Base-by-base conservation (phyloP, 2,113 vertebrate genomes). In the Aleadryas rufinucha region DNA sequence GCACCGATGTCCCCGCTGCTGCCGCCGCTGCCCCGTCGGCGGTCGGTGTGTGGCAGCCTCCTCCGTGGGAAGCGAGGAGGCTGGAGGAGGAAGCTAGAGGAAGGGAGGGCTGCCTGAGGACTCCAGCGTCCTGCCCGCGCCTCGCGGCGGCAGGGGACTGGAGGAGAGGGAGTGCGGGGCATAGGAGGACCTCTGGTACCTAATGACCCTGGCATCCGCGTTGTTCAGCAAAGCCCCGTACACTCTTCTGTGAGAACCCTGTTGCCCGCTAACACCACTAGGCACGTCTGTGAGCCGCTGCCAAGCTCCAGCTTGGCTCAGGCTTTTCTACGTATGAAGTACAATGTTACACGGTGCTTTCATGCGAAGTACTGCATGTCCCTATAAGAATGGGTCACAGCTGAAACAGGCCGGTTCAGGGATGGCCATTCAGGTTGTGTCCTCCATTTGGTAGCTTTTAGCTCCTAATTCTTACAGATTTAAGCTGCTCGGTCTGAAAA, bases 251-350 rank as follows among this genome's bases (percentile, higher is more conserved):
- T 9, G 2, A 1, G 2, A 9, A 2, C 11, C 18, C 50, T 9
- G 1, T 6, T 72, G 49, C 16, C 17, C 2, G 0, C 44, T 10
- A 1, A 2, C 35, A 2, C 4, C 21, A 0, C 13, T 4, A 18
- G n/a, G 2, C 19, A 0, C 7, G 1, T 16, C 7, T 16, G 37
- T 4, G 39, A 35, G 27, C 20, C 3, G 0, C 64, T 11, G 47
- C 4, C 30, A 2, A 4, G 26, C n/a, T 39, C 16, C 16, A 3
- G 28, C 17, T 11, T 9, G 35, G 20, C 16, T 16, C 27, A 13
- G 16, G 33, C 16, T 41, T 56, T 26, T 24, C 33, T 13, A 0
- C 1, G 0, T 2, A 8, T 3, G 24, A 27, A 44, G 41, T 3
- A 4, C 19, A 50, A 5, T 3, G 15, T 45, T 68, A 13, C n/a